Evolutionary conservation across 2,888 invertebrate species (phyloP), one percentile per base, ranked within the genome.

Genomic region (Idaea dimidiata): DNA sequence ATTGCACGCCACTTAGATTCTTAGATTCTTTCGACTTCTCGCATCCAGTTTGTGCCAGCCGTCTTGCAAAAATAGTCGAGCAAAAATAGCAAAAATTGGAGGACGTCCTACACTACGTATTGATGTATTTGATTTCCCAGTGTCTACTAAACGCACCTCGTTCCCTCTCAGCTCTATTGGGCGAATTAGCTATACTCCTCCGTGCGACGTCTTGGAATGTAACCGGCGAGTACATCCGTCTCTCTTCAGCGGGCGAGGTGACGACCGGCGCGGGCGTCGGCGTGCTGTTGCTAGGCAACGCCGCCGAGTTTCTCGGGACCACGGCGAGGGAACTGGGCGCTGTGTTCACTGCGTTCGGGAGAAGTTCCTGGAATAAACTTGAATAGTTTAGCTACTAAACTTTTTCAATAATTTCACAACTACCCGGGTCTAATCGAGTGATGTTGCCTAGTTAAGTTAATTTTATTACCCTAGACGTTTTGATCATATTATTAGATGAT

Each of bases 191-290:
- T 65, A 96, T 95, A 76, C 97, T 97, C 62, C 96, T 89, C n/a
- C 95, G 87, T 0, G 96, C 96, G 0, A 97, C 96, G 80, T 97
- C 97, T 78, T 97, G 95, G 76, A 97, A 97, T 0, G 97, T 97
- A 17, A 97, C 96, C 0, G 97, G 97, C 0, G 97, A 97, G 82
- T 97, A 97, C 70, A 96, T 95, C 60, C 95, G 93, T 74, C 95
- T 93, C 64, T 95, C 95, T 73, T 96, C 95, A n/a, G 82, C 82
- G 0, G 90, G 91, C 67, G 91, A 90, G 68, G 81, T 89, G 74
- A 87, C 83, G 0, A 77, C 79, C 54, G 88, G 81, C 1, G 76
- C 74, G 1, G 80, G 68, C 10, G 53, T 24, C 1, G 80, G 68
- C 8, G 53, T 24, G 32, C 53, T 63, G 8, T 53, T 24, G 31